phyloP scores from a whole-genome alignment of 2,888 invertebrate species.

The Aspidiotus destructor region DNA sequence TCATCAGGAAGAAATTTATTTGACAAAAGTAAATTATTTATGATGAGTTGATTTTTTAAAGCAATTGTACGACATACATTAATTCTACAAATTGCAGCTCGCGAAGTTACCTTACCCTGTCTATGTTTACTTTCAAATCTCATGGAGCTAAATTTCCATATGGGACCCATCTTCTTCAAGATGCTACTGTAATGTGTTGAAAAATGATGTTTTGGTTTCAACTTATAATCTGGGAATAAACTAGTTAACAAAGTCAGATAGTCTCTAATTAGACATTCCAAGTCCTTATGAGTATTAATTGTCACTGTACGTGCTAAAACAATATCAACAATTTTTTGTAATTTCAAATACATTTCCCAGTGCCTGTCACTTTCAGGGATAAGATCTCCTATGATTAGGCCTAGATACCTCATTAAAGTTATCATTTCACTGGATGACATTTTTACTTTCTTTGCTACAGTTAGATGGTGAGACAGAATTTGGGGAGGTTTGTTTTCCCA shows the following conservation, averaged over 20 bases:
- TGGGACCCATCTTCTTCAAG: slow-evolving; percentile 25
- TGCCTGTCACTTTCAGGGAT: slow-evolving; percentile 32
- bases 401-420: slow-evolving; percentile 26
- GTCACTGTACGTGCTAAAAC: neutral
- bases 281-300: neutral
- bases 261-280: slow-evolving; percentile 26
- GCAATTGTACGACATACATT: slow-evolving; percentile 20
- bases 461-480: neutral
- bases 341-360: slow-evolving; percentile 33
- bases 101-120: slow-evolving; percentile 11
- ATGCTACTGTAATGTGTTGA: slow-evolving; percentile 27
- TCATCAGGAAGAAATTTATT: too few species aligned
- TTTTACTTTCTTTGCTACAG: slow-evolving; percentile 23
- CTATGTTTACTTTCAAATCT: slow-evolving; percentile 31
- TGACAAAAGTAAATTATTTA: slow-evolving; percentile 7
- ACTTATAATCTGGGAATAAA: slow-evolving; percentile 30
- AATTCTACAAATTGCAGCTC: slow-evolving; percentile 7
- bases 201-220: slow-evolving; percentile 37
- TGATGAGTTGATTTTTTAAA: slow-evolving; percentile 17
- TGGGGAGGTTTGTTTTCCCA: slow-evolving; percentile 11
- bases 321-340: slow-evolving; percentile 16
- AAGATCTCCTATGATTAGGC: slow-evolving; percentile 34
- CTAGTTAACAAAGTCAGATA: slow-evolving; percentile 33
- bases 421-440: slow-evolving; percentile 34
- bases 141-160: slow-evolving; percentile 29